Conservation (phyloP, 2,888 invertebrate species). For the Achlya flavicornis region DNA sequence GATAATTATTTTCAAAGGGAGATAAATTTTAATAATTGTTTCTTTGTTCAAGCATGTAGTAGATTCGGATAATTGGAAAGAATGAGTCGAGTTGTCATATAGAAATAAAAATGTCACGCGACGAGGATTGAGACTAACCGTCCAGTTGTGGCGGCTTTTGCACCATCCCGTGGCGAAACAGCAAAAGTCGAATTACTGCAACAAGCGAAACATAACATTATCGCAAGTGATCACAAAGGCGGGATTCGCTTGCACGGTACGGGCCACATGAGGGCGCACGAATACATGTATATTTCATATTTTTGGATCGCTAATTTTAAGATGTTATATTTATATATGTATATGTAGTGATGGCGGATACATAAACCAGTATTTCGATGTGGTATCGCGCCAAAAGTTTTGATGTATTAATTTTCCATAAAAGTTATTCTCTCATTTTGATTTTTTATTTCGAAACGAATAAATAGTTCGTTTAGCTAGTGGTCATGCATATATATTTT, state of each 20-base stretch:
- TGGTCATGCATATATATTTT: conserved; percentile 82
- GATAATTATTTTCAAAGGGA: conserved; percentile 44
- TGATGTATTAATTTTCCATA: conserved; percentile 82
- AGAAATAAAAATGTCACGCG: conserved; percentile 55
- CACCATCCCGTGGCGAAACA: conserved; percentile 70
- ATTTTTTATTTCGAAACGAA: conserved; percentile 45
- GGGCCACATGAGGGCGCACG: conserved; percentile 75
- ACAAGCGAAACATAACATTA: conserved; percentile 53
- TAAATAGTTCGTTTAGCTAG: conserved; percentile 80
- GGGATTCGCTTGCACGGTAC: conserved; percentile 59
- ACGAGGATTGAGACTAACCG: conserved; percentile 79
- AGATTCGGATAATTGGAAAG: conserved; percentile 40
- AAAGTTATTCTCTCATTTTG: conserved; percentile 69
- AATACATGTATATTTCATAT: conserved; percentile 83
- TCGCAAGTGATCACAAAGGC: conserved; percentile 43
- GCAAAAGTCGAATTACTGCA: conserved; percentile 63
- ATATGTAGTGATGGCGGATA: conserved; percentile 82
- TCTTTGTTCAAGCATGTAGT: conserved; percentile 34
- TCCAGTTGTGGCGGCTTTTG: conserved; percentile 81
- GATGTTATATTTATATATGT: conserved; percentile 84
- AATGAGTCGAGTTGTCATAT: conserved; percentile 29
- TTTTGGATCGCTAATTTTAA: conserved; percentile 85
- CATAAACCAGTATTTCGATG: conserved; percentile 79
- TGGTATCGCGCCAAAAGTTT: conserved; percentile 83
- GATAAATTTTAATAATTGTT: conserved; percentile 36